Evolutionary conservation across 1,140 invertebrate genomes (phyloP), one percentile per base, ranked within the genome.

Genomic region (Drosophila sechellia): DNA sequence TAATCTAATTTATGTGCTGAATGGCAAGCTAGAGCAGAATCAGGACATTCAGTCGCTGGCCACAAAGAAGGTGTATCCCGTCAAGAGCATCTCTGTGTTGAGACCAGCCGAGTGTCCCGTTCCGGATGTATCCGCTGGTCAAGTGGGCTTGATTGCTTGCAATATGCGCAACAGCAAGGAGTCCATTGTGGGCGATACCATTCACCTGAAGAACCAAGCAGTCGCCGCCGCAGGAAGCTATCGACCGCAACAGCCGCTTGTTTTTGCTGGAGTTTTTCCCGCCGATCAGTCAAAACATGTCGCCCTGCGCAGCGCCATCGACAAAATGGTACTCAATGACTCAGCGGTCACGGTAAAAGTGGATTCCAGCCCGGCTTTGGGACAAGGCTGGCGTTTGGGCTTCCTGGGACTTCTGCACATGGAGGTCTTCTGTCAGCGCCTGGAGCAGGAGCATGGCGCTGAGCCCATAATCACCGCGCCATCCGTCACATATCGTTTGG

Each of bases 391-490:
- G 96, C 94, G 97, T 48, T 92, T 98, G 35, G 98, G 98, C 5
- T 99, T 99, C 92, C 93, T 99, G 5, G 98, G 98, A 0, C 93
- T 99, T 4, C 93, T 99, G 6, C 98, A 99, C 92, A 95, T 99
- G 94, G 98, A 99, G 93, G 98, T 99, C 0, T 99, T 99, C 90
- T 96, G 95, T 64, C 98, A 99, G 92, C 93, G 98, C 22, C 93
- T 99, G 22, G 95, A 99, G 79, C 98, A 99, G 92, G 99, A 99
- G 93, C 96, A 97, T 92, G 95, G 95, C 81, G 95, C 97, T 6
- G 95, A 97, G 86, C 95, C 98, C 2, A 96, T 99, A 52, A 93
- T 99, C 10, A 99, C 98, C 27, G 95, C 97, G 3, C 98, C 99
- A 4, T 98, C 96, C 92, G 98, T 99, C 11, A 97, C 98, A 1